Evolutionary conservation across 2,888 invertebrate species (phyloP).

Genomic region (Eristalinus sepulchralis): DNA sequence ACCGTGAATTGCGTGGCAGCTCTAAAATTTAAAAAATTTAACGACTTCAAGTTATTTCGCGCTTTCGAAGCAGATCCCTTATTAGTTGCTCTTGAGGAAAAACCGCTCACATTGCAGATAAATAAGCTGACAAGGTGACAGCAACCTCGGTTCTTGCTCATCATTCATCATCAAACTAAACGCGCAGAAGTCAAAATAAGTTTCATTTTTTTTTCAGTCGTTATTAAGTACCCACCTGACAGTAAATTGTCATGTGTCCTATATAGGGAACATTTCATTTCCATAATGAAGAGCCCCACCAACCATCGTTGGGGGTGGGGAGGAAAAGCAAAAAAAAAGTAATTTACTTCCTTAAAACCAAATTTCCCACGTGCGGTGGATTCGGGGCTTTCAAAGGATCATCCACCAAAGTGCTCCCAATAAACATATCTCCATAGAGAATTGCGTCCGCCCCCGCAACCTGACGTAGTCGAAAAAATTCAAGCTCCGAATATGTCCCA

Average conservation of each 20-base stretch:
- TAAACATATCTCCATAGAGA: conserved; percentile 15
- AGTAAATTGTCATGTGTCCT: not conserved
- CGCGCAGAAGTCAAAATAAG: not conserved
- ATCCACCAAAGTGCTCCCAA: not conserved
- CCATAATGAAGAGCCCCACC: not conserved
- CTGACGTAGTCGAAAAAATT: conserved; percentile 6
- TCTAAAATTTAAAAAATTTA: no score
- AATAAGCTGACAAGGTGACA: not conserved
- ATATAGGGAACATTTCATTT: not conserved
- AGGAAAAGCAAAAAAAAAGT: not conserved
- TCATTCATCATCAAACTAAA: not conserved
- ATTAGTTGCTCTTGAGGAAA: no score
- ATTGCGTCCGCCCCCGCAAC: not conserved
- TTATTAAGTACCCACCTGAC: not conserved
- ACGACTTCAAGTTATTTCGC: no score
- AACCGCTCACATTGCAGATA: no score
- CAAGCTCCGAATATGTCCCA: conserved; percentile 30
- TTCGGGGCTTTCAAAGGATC: not conserved
- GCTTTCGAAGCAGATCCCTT: no score
- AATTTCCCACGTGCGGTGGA: conserved; percentile 13
- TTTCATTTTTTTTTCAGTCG: not conserved
- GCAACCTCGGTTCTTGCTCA: not conserved
- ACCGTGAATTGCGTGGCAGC: no score
- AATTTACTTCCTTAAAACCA: not conserved
- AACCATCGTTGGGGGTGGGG: not conserved